A percentile compares a stretch with the other conserved stretches of the same genome.
Evolutionary conservation across 2,113 vertebrate species (phyloP).

Genomic region (Rhineura floridana): DNA sequence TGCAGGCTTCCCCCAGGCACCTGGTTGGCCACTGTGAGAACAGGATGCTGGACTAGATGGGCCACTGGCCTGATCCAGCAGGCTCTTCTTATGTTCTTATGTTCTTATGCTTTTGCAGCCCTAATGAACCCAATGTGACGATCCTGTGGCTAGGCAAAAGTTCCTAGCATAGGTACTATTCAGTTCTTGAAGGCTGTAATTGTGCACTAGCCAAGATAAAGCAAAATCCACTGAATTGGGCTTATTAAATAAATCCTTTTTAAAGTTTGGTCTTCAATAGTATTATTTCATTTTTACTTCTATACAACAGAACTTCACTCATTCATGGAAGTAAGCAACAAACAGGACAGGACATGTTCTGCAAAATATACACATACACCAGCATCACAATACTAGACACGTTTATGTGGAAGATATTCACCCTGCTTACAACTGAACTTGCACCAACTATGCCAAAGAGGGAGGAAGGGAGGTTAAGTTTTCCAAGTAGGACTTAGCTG

Average conservation of each 20-base stretch:
- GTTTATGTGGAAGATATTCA: neutral
- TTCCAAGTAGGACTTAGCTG: neutral
- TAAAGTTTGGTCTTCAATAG: neutral
- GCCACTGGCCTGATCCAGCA: too few relatives aligned
- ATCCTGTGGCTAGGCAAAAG: neutral
- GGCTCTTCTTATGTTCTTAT: too few relatives aligned
- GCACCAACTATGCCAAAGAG: neutral
- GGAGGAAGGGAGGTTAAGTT: neutral
- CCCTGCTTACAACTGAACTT: neutral
- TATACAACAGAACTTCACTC: neutral
- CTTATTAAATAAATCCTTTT: neutral
- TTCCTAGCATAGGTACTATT: neutral
- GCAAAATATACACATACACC: neutral
- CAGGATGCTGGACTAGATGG: too few relatives aligned
- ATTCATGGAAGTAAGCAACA: neutral
- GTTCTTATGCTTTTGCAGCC: neutral
- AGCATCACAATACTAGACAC: too few relatives aligned
- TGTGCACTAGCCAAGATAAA: neutral
- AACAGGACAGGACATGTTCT: neutral
- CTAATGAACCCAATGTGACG: neutral
- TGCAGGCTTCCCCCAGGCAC: too few relatives aligned
- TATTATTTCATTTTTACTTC: neutral
- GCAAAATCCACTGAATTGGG: neutral
- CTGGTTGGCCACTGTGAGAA: too few relatives aligned
- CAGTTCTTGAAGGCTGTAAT: neutral